Evolutionary conservation across 2,888 invertebrate species (phyloP).

Genomic region (Drosophila subsilvestris): DNA sequence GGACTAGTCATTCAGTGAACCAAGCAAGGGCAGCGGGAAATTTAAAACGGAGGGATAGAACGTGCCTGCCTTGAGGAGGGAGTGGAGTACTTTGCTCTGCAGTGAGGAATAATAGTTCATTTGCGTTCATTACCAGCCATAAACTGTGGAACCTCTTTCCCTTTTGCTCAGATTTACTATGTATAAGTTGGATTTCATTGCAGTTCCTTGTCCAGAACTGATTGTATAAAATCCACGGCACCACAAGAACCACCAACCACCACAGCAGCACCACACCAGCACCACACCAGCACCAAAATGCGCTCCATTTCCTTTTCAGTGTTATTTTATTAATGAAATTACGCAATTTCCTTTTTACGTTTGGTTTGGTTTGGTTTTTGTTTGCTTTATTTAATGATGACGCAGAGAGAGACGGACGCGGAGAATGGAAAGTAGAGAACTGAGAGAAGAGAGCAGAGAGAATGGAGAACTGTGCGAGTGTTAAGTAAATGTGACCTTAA

Average conservation of each 20-base stretch:
- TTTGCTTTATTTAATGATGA: slow-evolving; percentile 44
- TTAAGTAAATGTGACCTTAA: slow-evolving; percentile 71
- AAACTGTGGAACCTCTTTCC: not conserved
- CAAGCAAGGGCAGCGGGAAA: not conserved
- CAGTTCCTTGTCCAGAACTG: slow-evolving; percentile 10
- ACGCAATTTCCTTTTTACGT: slow-evolving; percentile 55
- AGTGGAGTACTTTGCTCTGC: not conserved
- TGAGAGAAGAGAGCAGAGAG: not conserved
- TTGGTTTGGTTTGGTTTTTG: slow-evolving; percentile 8
- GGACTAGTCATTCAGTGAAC: not conserved
- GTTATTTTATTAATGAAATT: slow-evolving; percentile 71
- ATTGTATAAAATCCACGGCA: slow-evolving; percentile 38
- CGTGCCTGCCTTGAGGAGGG: no score
- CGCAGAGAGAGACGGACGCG: slow-evolving; percentile 1
- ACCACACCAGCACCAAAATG: slow-evolving; percentile 27
- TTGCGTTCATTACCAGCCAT: not conserved
- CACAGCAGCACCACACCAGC: slow-evolving; percentile 15
- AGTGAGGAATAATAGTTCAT: not conserved
- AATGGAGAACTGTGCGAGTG: slow-evolving; percentile 10
- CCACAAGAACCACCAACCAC: slow-evolving; percentile 24
- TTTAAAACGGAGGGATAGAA: not conserved
- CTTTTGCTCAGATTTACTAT: slow-evolving; percentile 22
- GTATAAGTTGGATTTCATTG: slow-evolving; percentile 24
- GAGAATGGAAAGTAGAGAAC: not conserved
- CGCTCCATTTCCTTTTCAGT: slow-evolving; percentile 42